A percentile compares a stretch with the other conserved stretches of the same genome.
Conservation (phyloP, 2,113 vertebrate genomes). For the Eidolon helvum region DNA sequence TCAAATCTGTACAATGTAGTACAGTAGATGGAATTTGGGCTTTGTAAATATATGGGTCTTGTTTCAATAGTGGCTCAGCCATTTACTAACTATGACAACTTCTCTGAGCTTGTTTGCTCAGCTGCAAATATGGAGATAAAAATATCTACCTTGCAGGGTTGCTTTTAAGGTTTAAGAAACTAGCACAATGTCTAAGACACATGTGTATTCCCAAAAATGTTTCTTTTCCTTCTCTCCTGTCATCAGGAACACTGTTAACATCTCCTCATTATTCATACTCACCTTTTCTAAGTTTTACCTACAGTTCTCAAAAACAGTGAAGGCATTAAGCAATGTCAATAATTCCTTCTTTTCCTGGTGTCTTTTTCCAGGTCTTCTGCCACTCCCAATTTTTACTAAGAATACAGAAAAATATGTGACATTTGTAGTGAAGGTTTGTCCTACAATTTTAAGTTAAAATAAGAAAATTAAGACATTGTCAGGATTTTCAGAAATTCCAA, state of each 20-base stretch:
- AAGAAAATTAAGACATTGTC: background rate
- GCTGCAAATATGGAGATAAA: background rate
- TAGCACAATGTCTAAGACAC: background rate
- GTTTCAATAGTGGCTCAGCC: background rate
- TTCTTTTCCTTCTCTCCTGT: background rate
- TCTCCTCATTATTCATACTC: background rate
- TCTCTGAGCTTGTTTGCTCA: background rate
- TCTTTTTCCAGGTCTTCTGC: background rate
- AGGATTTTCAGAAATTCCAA: background rate
- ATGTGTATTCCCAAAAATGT: background rate
- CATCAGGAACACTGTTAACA: background rate
- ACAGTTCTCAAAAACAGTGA: background rate
- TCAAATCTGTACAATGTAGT: background rate
- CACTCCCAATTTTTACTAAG: background rate
- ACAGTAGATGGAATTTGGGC: background rate
- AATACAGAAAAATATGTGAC: background rate
- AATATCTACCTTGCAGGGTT: background rate
- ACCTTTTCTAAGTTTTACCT: background rate
- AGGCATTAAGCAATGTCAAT: background rate
- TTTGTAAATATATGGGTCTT: background rate
- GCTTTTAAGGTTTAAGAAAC: background rate
- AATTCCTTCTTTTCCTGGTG: background rate
- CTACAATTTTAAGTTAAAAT: background rate
- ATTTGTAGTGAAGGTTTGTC: background rate
- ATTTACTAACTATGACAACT: background rate